Evolutionary conservation across 2,113 vertebrate genomes (phyloP).

Genomic region (Fulmarus glacialis): DNA sequence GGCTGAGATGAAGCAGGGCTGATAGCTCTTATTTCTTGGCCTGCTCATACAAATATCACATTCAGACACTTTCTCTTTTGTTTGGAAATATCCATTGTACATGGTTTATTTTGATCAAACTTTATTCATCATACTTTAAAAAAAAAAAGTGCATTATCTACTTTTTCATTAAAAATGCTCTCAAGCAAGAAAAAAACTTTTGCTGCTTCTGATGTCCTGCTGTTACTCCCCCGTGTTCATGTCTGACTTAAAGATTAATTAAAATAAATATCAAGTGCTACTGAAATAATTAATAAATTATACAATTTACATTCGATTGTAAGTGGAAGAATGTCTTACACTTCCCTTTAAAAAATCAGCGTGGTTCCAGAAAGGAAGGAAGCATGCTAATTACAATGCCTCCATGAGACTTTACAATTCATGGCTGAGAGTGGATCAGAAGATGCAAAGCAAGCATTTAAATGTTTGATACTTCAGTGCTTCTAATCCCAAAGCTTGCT

Average conservation of each 20-base stretch:
- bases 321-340: constrained; percentile 61
- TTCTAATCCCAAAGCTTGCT: constrained; percentile 49
- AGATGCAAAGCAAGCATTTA: constrained; percentile 43
- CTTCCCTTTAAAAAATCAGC: constrained; percentile 66
- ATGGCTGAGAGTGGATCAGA: constrained; percentile 55
- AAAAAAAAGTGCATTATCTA: neutral
- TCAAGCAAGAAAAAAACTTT: neutral
- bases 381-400: constrained; percentile 59
- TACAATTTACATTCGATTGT: constrained; percentile 63
- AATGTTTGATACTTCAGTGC: constrained; percentile 41
- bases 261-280: constrained; percentile 75
- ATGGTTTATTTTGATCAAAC: neutral
- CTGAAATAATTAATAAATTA: constrained; percentile 73
- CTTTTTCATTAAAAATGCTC: constrained; percentile 16
- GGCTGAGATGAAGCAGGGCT: neutral
- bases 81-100: neutral
- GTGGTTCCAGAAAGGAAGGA: constrained; percentile 70
- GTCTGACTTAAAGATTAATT: constrained; percentile 72
- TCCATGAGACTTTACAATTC: constrained; percentile 14
- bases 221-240: constrained; percentile 65
- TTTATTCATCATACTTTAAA: neutral
- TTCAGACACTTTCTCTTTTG: neutral
- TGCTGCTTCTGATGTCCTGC: constrained; percentile 57
- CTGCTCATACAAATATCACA: accelerated
- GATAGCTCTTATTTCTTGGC: neutral